Evolutionary conservation across 2,797 vertebrate species (phyloP), one percentile per base, ranked within the genome.

Genomic region (Anguilla obscura): DNA sequence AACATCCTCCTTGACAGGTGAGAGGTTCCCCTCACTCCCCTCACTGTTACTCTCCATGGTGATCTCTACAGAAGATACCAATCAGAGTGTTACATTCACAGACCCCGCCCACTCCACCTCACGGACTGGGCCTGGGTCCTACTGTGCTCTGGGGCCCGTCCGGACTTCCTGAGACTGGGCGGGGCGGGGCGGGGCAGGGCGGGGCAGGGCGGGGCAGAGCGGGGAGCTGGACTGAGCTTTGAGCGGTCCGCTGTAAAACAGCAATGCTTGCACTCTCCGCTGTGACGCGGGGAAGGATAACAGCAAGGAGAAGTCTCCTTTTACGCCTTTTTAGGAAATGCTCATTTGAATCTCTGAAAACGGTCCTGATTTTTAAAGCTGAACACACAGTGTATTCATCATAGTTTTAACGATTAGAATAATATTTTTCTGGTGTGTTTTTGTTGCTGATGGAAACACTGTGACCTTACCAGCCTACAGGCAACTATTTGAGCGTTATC

Each of bases 21-120:
- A 97, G 95, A 96, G 96, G 96, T 97, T 96, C 95, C 97, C 97
- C 96, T 98, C 97, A 97, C 97, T 97, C 95, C 97, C 97, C 96
- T 97, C 97, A 97, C 97, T 97, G 97, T 97, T 97, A 97, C 97
- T 97, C 96, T 98, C 97, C 97, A 97, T 95, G 96, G 98, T 98
- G 96, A 98, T 97, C 96, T 98, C 97, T 97, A 97, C 87, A 96
- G 96, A 97, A 95, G 94, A 97, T 95, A 96, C 96, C 96, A 96
- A 96, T 94, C 94, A 96, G 93, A 93, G 79, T 88, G 88, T 93
- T 94, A 95, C 91, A 91, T 93, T 94, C 95, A 95, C 91, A 94
- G 92, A 93, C 91, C 92, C 93, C 88, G 69, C 84, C 85, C 84
- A 60, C 86, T n/a, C 50, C 87, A 85, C 50, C 84, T 16, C 36